phyloP scores from a whole-genome alignment of 1,140 invertebrate species.

The Linepithema humile region DNA sequence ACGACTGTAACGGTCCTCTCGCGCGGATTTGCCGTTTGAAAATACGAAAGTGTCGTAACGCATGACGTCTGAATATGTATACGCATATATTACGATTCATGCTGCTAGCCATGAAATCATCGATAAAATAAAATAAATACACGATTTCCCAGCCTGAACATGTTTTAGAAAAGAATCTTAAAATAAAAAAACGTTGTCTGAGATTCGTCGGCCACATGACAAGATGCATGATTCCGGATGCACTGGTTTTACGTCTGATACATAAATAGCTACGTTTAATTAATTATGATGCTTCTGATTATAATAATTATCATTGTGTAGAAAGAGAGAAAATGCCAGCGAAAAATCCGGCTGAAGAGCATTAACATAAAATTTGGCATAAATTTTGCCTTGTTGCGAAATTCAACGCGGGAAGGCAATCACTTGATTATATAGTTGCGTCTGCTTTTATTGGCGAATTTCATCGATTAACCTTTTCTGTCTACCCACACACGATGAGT shows the following conservation, averaged over 20 bases:
- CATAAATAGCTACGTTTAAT: background rate
- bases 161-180: background rate
- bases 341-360: background rate
- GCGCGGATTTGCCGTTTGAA: slow-evolving; percentile 9
- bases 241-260: background rate
- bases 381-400: slow-evolving; percentile 21
- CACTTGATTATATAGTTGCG: slow-evolving; percentile 12
- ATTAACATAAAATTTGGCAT: slow-evolving; percentile 38
- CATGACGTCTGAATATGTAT: background rate
- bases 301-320: too few relatives aligned
- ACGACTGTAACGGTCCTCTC: slow-evolving; percentile 36
- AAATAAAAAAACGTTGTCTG: background rate
- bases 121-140: slow-evolving; percentile 10
- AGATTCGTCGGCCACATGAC: background rate
- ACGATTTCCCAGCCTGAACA: slow-evolving; percentile 13
- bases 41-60: slow-evolving; percentile 31
- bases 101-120: slow-evolving; percentile 10
- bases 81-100: background rate
- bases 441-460: slow-evolving; percentile 7
- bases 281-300: background rate
- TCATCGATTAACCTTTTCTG: slow-evolving; percentile 58
- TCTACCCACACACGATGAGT: background rate
- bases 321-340: too few relatives aligned
- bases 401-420: background rate
- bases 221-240: background rate